Percentiles rank a stretch among this genome's conserved stretches.
phyloP scores from a whole-genome alignment of 2,797 vertebrate genomes.

The Oceanodroma leucorhoa region DNA sequence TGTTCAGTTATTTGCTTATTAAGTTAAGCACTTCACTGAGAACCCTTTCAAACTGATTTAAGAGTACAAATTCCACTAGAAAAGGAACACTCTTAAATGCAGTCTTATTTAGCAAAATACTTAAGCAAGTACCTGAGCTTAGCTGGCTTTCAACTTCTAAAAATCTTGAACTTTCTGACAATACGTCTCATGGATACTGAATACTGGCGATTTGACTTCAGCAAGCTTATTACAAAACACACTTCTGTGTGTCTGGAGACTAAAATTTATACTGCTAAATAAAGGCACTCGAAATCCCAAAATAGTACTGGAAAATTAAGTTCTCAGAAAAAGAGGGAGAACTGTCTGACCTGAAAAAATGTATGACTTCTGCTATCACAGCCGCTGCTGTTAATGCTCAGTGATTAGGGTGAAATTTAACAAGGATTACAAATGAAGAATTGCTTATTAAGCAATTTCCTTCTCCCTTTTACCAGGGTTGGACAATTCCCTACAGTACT shows the following conservation, averaged over 20 bases:
- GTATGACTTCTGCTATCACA: background rate
- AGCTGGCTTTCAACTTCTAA: background rate
- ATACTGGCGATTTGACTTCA: background rate
- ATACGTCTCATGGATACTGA: background rate
- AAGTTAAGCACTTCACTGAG: background rate
- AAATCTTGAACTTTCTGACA: background rate
- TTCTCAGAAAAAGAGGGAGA: conserved; percentile 19
- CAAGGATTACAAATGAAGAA: conserved; percentile 3
- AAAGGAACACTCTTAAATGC: background rate
- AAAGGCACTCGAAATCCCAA: background rate
- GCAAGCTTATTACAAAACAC: background rate
- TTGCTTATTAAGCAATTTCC: conserved; percentile 21
- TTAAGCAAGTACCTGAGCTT: background rate
- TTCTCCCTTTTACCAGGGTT: background rate
- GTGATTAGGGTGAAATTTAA: conserved; percentile 5
- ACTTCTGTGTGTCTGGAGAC: background rate
- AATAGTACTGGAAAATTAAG: background rate
- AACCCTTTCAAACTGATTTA: background rate
- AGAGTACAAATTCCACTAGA: background rate
- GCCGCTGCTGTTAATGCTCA: background rate
- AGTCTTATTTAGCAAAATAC: background rate
- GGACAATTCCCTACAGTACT: background rate
- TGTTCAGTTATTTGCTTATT: background rate
- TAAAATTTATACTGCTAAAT: conserved; percentile 7
- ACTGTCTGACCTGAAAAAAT: background rate